Evolutionary conservation across 2,888 invertebrate genomes (phyloP), one percentile per base, ranked within the genome.

Genomic region (Busseola fusca): DNA sequence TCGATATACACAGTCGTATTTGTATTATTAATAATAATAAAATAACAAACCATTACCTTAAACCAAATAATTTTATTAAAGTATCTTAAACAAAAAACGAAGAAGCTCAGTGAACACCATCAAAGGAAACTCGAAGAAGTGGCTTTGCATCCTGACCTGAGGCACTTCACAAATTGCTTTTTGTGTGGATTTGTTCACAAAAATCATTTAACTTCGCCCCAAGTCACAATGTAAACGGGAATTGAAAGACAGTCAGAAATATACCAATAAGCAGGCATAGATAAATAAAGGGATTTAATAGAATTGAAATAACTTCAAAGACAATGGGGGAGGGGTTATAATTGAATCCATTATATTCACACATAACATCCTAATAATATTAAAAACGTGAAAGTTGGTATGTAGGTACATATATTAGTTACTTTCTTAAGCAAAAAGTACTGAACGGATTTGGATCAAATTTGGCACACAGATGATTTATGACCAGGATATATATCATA

Each of bases 141-240:
- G 63, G 52, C 71, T 81, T 82, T 78, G 64, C 72, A 76, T 78
- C 74, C 57, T 82, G 74, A 85, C 85, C 83, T 60, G 69, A 70
- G 80, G 80, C 82, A 72, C 66, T 81, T 78, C 69, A 78, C 64
- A 84, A 83, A 85, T 86, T 84, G 78, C 78, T 84, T 83, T 80
- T 74, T 64, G 67, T 72, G 70, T 69, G 67, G 77, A 84, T 86
- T 83, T 82, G 62, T 82, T 77, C 76, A 76, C 80, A 84, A 76
- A 85, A 86, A 86, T 84, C 76, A 78, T 84, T 84, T 80, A 81
- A 82, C 80, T 80, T 83, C 69, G 48, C 81, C 66, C 66, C 64
- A 73, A 82, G 74, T 78, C 79, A 77, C 78, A 74, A 76, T 78
- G 60, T 78, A 78, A 75, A 76, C 76, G 70, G 64, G 12, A 69